Conservation (phyloP, 2,797 vertebrate genomes). For the Poecile montanus region DNA sequence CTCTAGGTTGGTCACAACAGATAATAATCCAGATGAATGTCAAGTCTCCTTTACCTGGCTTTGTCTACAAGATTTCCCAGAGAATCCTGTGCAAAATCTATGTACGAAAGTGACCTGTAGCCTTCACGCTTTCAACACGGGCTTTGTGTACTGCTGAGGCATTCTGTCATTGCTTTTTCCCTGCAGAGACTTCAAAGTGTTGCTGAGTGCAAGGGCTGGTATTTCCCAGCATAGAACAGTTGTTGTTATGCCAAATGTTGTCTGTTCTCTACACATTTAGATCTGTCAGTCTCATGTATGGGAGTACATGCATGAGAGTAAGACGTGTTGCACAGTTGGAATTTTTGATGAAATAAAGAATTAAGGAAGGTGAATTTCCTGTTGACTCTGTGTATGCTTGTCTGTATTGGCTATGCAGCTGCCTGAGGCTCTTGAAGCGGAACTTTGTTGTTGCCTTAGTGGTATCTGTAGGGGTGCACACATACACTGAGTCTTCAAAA, state of each 20-base stretch:
- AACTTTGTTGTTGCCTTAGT: neutral
- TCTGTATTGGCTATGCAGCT: neutral
- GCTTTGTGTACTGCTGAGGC: neutral
- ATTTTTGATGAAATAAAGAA: slow-evolving; percentile 27
- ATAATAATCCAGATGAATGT: neutral
- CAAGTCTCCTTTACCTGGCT: neutral
- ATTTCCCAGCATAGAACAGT: neutral
- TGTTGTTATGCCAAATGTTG: neutral
- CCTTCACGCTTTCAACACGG: fast-evolving
- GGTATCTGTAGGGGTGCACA: neutral
- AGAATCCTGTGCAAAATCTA: neutral
- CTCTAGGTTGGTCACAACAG: neutral
- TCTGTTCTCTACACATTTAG: neutral
- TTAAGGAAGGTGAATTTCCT: slow-evolving; percentile 18
- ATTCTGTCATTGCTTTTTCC: neutral
- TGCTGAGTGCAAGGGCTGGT: neutral
- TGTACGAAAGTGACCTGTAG: neutral
- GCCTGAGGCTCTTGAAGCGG: neutral
- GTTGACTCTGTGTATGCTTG: neutral
- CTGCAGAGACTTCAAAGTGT: neutral
- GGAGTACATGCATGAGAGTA: neutral
- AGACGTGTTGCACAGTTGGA: neutral
- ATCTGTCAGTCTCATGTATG: neutral
- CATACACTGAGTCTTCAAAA: neutral
- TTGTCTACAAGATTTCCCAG: neutral